Base-by-base conservation (phyloP, 2,888 invertebrate species). In the Netelia inedita region DNA sequence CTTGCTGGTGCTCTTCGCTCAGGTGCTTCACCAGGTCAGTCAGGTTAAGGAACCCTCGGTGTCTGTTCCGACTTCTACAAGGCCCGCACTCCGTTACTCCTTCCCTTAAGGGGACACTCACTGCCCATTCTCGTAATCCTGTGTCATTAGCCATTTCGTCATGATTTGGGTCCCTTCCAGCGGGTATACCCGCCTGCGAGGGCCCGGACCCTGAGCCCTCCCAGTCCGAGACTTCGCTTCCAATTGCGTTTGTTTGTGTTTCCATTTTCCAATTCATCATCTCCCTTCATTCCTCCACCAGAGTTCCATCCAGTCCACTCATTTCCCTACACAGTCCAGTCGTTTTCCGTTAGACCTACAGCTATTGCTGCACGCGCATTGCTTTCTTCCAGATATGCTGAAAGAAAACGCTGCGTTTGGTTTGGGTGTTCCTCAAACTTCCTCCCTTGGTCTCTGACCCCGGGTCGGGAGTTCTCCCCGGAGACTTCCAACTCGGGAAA, bases 161-260 rank as follows among this genome's bases (percentile, higher is more conserved):
- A 63, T 61, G 55, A 41, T 21, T 21, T 23, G 41, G 14, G 28
- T 61, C 69, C 11, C 53, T 43, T 50, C 19, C 66, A 57, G 71
- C 71, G 72, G 71, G 61, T 23, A 46, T 55, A 23, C 57, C 82
- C 69, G 71, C 65, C 46, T 66, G 66, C 66, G 72, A 35, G 5
- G 46, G 19, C 41, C 57, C 43, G 66, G 78, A 66, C 19, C 50
- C 82, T 16, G 21, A 57, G 16, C 65, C 71, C n/a, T 53, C 72
- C 72, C 46, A 41, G 35, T 72, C 76, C 82, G 82, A 78, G 72
- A 78, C 78, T 57, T 16, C 23, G 46, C n/a, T 23, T 23, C 23
- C 23, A 23, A 23, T 23, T 23, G 23, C 23, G 28, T 61, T 55
- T 0, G n/a, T 71, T 35, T 28, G 9, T 73, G 3, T 23, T 21